Evolutionary conservation across 2,113 vertebrate genomes (phyloP), one percentile per base, ranked within the genome.

Genomic region (Chrysochloris asiatica): DNA sequence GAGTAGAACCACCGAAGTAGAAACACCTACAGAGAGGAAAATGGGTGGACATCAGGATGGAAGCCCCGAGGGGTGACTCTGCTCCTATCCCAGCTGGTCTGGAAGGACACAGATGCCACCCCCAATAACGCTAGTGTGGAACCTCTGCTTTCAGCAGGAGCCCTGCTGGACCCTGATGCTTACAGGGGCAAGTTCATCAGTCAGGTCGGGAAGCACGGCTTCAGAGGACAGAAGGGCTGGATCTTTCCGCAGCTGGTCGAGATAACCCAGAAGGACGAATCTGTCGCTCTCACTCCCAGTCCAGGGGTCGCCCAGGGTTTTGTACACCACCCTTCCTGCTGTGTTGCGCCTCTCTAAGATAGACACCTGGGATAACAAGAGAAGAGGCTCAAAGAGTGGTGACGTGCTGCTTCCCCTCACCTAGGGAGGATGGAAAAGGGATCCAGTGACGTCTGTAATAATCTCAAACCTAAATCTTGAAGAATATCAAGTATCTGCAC

Each of bases 171-270:
- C 43, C 86, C 4, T 0, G 0, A 2, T 38, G 96, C 99, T 97
- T 95, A 99, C 99, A 0, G 99, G 99, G 41, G 99, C 99, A 1
- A 99, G 99, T 94, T 99, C 99, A 0, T 99, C 99, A 0, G 98
- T 99, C 94, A 99, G 96, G 91, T 99, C 99, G 0, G 98, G 97
- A 92, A 99, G 97, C 67, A 98, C 95, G 0, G 98, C 98, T 8
- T 99, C 98, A 0, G 98, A 97, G 10, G 98, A 98, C 48, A 99
- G 98, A 36, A 99, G 97, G 19, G 98, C 97, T 0, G 99, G 98
- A 86, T 99, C 98, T 84, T 97, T 99, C 90, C 98, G 98, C 43
- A 99, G 97, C 67, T 98, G 98, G 90, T 98, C 97, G 86, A 99
- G 97, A 71, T 98, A 98, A 83, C 99, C 98, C 97, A 98, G 67